Evolutionary conservation across 1,140 invertebrate genomes (phyloP).

Genomic region (Platyura marginata): DNA sequence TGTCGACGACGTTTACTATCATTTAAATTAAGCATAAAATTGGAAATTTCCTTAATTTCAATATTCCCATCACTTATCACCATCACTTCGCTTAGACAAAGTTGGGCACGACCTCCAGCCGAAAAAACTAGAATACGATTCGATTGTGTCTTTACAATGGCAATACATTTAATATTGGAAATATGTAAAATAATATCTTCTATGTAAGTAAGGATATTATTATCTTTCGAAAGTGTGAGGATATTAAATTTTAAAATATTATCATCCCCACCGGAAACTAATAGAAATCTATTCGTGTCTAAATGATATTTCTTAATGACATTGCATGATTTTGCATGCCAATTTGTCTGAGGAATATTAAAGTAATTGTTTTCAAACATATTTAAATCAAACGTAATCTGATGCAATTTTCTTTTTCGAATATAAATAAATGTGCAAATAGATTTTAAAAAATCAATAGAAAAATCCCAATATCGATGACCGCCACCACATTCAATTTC

Average conservation of each 20-base stretch:
- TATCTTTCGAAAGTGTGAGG: not conserved
- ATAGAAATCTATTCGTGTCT: not conserved
- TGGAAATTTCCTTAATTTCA: not conserved
- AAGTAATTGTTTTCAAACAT: not conserved
- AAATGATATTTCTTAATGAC: constrained; percentile 6
- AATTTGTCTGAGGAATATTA: constrained; percentile 6
- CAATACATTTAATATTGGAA: not conserved
- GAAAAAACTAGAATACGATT: constrained; percentile 3
- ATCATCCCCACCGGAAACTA: constrained; percentile 17
- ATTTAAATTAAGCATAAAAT: not conserved
- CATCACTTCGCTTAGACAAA: constrained; percentile 14
- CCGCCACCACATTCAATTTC: constrained; percentile 18
- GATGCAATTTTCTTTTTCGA: constrained; percentile 13
- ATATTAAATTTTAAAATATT: constrained; percentile 16
- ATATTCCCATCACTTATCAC: not conserved
- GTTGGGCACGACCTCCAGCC: constrained; percentile 16
- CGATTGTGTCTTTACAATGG: not conserved
- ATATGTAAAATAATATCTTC: not conserved
- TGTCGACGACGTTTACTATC: not conserved
- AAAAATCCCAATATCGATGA: constrained; percentile 19
- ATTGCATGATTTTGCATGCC: constrained; percentile 17
- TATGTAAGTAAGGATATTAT: constrained; percentile 1
- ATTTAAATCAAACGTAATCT: too few species aligned
- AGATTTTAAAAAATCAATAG: constrained; percentile 4
- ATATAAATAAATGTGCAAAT: constrained; percentile 10